Conservation (phyloP, 2,113 vertebrate genomes). For the Microcebus jonahi region DNA sequence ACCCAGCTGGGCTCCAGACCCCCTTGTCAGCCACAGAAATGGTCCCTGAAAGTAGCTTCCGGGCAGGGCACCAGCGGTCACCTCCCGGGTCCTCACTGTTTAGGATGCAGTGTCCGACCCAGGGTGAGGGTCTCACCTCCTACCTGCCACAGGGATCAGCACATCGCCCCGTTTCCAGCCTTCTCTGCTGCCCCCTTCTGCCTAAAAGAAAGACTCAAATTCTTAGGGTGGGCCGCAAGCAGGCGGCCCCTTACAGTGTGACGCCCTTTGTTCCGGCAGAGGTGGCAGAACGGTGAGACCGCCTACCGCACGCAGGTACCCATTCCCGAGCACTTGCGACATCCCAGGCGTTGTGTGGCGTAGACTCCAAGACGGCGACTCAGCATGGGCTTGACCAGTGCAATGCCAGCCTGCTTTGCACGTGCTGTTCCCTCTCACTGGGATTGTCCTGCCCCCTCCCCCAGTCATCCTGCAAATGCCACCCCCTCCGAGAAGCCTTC, state of each 20-base stretch:
- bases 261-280: neutral
- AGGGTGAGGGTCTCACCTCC: neutral
- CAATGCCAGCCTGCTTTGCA: neutral
- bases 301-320: neutral
- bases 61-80: neutral
- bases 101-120: neutral
- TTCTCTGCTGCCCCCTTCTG: slow-evolving; percentile 11
- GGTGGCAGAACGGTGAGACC: rapidly evolving
- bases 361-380: neutral
- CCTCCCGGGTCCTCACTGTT: neutral
- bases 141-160: neutral
- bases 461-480: neutral
- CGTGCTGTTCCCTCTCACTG: neutral
- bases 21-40: neutral
- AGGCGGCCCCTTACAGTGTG: neutral
- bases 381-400: neutral
- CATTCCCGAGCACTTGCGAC: neutral
- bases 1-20: neutral
- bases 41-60: neutral
- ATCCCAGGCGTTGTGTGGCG: neutral
- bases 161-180: neutral
- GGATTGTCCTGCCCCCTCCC: too few species aligned
- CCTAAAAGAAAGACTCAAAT: neutral
- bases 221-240: neutral
- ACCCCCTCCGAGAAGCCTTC: neutral